Conservation (phyloP, 2,113 vertebrate species). For the Rissa tridactyla region DNA sequence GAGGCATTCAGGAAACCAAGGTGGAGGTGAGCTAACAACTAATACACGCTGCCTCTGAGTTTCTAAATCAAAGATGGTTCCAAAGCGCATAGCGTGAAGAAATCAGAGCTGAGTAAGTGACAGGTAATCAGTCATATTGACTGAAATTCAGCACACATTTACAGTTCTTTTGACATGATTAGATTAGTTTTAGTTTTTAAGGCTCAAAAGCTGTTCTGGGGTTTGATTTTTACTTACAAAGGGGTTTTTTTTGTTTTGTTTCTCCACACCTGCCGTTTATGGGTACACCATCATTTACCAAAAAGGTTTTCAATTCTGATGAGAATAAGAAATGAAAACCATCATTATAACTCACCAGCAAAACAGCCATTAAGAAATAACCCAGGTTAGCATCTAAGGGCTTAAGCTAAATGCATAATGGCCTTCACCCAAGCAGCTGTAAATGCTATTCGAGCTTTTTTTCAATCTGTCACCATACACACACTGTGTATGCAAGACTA, state of each 20-base stretch:
- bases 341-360: background rate
- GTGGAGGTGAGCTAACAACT: background rate
- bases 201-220: background rate
- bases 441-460: background rate
- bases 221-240: background rate
- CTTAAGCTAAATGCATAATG: background rate
- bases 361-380: background rate
- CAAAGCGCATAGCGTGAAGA: background rate
- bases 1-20: background rate
- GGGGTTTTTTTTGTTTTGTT: background rate
- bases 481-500: background rate
- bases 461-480: background rate
- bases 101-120: background rate
- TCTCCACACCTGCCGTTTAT: background rate
- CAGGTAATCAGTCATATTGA: slow-evolving; percentile 43
- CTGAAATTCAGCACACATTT: slow-evolving; percentile 29
- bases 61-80: background rate
- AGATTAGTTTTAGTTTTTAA: slow-evolving; percentile 5
- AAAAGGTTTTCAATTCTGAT: background rate
- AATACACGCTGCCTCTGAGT: rapidly evolving
- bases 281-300: background rate
- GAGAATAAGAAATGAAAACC: background rate
- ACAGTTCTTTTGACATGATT: background rate
- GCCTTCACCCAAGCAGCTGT: background rate
- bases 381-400: background rate